Conservation (phyloP, 2,113 vertebrate genomes). For the Melanerpes formicivorus region DNA sequence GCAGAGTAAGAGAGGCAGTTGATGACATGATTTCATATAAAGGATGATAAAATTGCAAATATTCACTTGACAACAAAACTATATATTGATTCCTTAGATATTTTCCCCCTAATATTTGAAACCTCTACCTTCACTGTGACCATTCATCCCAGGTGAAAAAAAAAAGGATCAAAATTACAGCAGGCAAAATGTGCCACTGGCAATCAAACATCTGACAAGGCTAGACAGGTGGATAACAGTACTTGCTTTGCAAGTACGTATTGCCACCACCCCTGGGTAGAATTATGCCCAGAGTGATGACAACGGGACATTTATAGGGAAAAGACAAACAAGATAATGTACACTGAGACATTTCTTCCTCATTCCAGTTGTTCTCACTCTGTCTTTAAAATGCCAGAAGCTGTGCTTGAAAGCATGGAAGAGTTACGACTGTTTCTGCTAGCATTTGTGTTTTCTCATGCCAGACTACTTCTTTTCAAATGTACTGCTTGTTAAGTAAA, state of each 20-base stretch:
- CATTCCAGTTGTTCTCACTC: not conserved
- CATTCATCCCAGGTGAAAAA: not conserved
- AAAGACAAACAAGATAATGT: not conserved
- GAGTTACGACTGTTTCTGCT: not conserved
- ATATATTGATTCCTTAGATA: not conserved
- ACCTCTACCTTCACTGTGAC: not conserved
- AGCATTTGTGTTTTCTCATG: not conserved
- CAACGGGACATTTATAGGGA: not conserved
- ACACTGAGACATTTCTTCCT: not conserved
- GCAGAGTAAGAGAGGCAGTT: not conserved
- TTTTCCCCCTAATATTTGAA: not conserved
- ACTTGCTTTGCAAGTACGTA: fast-evolving
- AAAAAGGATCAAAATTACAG: not conserved
- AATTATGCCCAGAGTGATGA: not conserved
- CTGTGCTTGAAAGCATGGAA: not conserved
- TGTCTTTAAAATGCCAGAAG: conserved; percentile 10
- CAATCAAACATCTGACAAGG: not conserved
- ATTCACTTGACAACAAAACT: not conserved
- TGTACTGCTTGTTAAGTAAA: conserved; percentile 4
- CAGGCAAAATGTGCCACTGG: not conserved
- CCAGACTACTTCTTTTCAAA: conserved; percentile 8
- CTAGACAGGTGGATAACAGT: not conserved
- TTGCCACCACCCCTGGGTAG: fast-evolving
- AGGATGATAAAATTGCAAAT: not conserved
- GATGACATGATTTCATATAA: not conserved